Conservation (phyloP, 2,797 vertebrate species). For the Hapalemur alaotrensis region DNA sequence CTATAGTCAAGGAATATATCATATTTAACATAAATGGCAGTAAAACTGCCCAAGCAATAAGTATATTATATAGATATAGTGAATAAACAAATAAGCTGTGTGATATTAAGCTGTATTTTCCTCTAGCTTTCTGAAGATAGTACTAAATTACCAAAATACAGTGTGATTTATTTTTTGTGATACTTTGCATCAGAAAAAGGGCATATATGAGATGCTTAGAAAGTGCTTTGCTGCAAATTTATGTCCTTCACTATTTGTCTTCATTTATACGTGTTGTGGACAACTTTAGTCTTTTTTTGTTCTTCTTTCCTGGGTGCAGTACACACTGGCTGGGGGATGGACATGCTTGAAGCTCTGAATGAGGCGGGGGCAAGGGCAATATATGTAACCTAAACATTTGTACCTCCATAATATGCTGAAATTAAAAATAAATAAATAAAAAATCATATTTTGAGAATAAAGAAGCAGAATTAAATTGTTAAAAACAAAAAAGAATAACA, state of each 20-base stretch:
- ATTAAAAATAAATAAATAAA: too few species aligned
- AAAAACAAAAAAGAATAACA: slow-evolving; percentile 54
- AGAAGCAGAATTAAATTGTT: too few species aligned
- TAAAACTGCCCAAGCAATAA: slow-evolving; percentile 47
- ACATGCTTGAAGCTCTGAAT: too few species aligned
- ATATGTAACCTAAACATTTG: too few species aligned
- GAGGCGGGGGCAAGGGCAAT: too few species aligned
- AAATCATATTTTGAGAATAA: too few species aligned
- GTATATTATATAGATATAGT: slow-evolving; percentile 32
- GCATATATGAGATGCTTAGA: neutral
- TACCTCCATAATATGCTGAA: too few species aligned
- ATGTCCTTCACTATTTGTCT: slow-evolving; percentile 42
- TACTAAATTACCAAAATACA: slow-evolving; percentile 28
- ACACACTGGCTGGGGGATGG: too few species aligned
- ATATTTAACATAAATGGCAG: slow-evolving; percentile 48
- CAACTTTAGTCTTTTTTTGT: slow-evolving; percentile 14
- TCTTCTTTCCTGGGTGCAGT: neutral
- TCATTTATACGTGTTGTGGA: slow-evolving; percentile 13
- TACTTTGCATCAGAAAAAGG: slow-evolving; percentile 11
- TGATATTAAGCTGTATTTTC: slow-evolving; percentile 15
- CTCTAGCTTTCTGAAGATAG: slow-evolving; percentile 41
- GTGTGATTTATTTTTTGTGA: slow-evolving; percentile 48
- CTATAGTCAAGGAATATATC: slow-evolving; percentile 7
- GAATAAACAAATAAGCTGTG: slow-evolving; percentile 43
- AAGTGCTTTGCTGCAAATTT: slow-evolving; percentile 48